Percentiles rank a stretch among this genome's conserved stretches.
These are phyloP conservation scores for Microplitis manilae DNA, from an alignment of 2,888 invertebrate species.

Conservation along the genomic window DNA sequence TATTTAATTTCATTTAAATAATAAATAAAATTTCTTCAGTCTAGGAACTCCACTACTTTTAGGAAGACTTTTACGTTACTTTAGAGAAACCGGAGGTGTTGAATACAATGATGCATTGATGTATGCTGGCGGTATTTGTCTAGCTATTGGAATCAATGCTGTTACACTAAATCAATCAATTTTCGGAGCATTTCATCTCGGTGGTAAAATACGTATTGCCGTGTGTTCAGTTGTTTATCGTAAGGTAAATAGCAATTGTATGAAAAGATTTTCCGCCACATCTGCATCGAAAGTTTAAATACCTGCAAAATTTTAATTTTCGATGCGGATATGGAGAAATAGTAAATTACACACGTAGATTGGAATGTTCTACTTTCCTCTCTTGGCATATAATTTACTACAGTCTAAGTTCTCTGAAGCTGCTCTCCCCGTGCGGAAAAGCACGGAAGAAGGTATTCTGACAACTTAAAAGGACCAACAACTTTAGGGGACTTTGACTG, in stretches of 20 bases:
- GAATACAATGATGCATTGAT: slow-evolving; percentile 61
- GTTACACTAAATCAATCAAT: slow-evolving; percentile 79
- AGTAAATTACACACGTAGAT: too few relatives aligned
- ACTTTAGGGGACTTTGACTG: too few relatives aligned
- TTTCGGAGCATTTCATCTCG: slow-evolving; percentile 81
- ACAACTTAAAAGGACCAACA: too few relatives aligned
- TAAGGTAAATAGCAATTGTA: slow-evolving; percentile 75
- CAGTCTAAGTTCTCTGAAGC: too few relatives aligned
- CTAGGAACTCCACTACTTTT: slow-evolving; percentile 80
- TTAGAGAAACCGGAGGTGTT: slow-evolving; percentile 66
- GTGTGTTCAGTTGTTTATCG: slow-evolving; percentile 88
- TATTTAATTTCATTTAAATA: too few relatives aligned
- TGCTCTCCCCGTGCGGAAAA: too few relatives aligned
- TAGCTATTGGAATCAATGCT: slow-evolving; percentile 71
- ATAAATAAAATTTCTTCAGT: slow-evolving; percentile 64
- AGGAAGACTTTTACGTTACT: slow-evolving; percentile 79
- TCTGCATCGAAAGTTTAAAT: background rate
- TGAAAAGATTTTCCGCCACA: background rate
- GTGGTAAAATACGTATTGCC: slow-evolving; percentile 86
- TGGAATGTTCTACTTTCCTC: too few relatives aligned
- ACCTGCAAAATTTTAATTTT: too few relatives aligned
- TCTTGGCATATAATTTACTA: too few relatives aligned
- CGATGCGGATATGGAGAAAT: too few relatives aligned
- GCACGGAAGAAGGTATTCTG: too few relatives aligned
- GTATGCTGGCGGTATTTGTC: slow-evolving; percentile 65